These are phyloP conservation scores for Drosophila histrio DNA, from an alignment of 2,888 invertebrate species.

Conservation along the genomic window DNA sequence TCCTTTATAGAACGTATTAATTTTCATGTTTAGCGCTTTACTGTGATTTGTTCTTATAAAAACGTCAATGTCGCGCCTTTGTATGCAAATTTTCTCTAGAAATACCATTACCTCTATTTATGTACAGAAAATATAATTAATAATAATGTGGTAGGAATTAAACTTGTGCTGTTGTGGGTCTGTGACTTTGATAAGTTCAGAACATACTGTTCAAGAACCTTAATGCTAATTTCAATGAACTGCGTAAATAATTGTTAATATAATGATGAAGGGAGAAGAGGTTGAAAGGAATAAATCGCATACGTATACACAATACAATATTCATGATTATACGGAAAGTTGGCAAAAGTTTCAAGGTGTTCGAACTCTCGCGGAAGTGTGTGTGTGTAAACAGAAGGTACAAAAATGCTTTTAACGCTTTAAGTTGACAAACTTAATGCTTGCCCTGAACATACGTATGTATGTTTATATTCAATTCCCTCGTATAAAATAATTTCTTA, in stretches of 20 bases:
- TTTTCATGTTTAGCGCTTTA: constrained; percentile 57
- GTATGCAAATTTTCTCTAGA: constrained; percentile 57
- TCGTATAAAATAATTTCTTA: not conserved
- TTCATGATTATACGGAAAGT: constrained; percentile 26
- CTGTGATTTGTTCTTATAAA: constrained; percentile 27
- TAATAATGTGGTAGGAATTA: constrained; percentile 10
- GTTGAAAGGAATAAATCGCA: not conserved
- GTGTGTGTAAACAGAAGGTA: constrained; percentile 23
- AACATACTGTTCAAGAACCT: constrained; percentile 4
- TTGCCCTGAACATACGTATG: constrained; percentile 19
- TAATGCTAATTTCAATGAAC: constrained; percentile 40
- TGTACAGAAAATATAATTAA: constrained; percentile 16
- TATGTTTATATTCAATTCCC: constrained; percentile 18
- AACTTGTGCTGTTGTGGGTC: not conserved
- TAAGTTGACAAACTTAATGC: constrained; percentile 41
- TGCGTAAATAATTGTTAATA: constrained; percentile 49
- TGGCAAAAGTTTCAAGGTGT: constrained; percentile 40
- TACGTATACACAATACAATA: constrained; percentile 5
- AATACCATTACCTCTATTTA: not conserved
- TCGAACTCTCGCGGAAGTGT: not conserved
- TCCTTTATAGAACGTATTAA: constrained; percentile 49
- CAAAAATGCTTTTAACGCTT: constrained; percentile 40
- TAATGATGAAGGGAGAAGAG: not conserved
- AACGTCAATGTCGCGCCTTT: constrained; percentile 52
- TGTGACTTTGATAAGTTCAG: constrained; percentile 24